phyloP scores from a whole-genome alignment of 1,140 invertebrate species.

The Cephus cinctus region DNA sequence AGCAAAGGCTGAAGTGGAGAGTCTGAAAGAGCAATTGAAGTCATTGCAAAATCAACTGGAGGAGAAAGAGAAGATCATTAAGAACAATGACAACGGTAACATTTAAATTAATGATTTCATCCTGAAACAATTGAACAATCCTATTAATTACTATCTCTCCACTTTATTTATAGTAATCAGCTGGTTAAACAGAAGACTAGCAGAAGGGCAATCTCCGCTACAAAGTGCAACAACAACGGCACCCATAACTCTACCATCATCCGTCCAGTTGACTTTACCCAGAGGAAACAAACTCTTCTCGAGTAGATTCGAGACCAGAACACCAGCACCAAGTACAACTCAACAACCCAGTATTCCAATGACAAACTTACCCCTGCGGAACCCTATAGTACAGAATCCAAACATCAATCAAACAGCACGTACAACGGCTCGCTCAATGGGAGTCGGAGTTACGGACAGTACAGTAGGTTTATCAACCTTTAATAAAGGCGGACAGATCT shows the following conservation, averaged over 20 bases:
- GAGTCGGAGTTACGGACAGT: slow-evolving; percentile 37
- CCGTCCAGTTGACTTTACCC: slow-evolving; percentile 46
- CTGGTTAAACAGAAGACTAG: slow-evolving; percentile 52
- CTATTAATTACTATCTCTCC: not conserved
- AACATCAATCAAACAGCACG: slow-evolving; percentile 47
- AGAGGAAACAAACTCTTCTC: slow-evolving; percentile 43
- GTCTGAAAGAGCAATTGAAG: slow-evolving; percentile 55
- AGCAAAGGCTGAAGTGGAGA: slow-evolving; percentile 50
- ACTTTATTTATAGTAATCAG: slow-evolving; percentile 44
- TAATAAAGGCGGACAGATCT: slow-evolving; percentile 43
- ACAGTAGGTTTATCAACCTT: slow-evolving; percentile 38
- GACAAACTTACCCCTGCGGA: slow-evolving; percentile 36
- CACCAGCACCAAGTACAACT: slow-evolving; percentile 30
- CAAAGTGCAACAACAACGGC: slow-evolving; percentile 31
- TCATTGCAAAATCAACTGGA: slow-evolving; percentile 55
- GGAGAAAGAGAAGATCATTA: slow-evolving; percentile 62
- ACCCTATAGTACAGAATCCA: slow-evolving; percentile 41
- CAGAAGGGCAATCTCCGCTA: slow-evolving; percentile 42
- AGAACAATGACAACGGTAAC: slow-evolving; percentile 66
- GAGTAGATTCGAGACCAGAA: slow-evolving; percentile 41
- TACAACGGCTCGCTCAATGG: slow-evolving; percentile 32
- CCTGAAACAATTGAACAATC: slow-evolving; percentile 7
- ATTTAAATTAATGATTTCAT: slow-evolving; percentile 12
- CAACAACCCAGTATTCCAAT: slow-evolving; percentile 27
- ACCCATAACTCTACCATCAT: slow-evolving; percentile 33